Evolutionary conservation across 2,888 invertebrate species (phyloP).

Genomic region (Leucophenga maculata): DNA sequence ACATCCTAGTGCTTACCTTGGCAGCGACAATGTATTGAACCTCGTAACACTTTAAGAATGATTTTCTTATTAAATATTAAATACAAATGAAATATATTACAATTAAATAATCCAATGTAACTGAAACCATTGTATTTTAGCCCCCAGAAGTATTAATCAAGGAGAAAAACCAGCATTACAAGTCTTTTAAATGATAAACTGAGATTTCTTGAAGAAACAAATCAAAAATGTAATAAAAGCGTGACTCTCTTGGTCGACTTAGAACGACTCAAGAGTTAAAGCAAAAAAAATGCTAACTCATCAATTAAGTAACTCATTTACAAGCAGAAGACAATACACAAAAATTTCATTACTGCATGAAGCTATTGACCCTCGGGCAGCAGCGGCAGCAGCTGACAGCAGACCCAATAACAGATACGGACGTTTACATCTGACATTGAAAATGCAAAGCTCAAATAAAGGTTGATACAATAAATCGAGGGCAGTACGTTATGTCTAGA

Average conservation of each 20-base stretch:
- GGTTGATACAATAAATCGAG: too few species aligned
- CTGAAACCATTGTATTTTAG: too few species aligned
- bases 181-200: too few species aligned
- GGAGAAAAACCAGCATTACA: background rate
- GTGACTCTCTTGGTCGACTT: constrained; percentile 7
- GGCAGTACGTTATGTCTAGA: too few species aligned
- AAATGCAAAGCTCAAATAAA: constrained; percentile 25
- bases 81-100: too few species aligned
- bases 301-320: background rate
- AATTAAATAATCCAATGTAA: too few species aligned
- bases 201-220: background rate
- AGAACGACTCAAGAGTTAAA: background rate
- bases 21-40: too few species aligned
- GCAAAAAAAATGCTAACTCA: constrained; percentile 5
- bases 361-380: constrained; percentile 11
- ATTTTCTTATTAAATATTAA: too few species aligned
- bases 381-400: too few species aligned
- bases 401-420: background rate
- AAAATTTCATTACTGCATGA: background rate
- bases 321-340: background rate
- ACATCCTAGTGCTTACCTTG: too few species aligned
- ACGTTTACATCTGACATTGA: constrained; percentile 54
- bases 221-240: constrained; percentile 17
- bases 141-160: background rate
- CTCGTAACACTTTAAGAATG: too few species aligned